Base-by-base conservation (phyloP, 2,888 invertebrate genomes). In the Copidosoma aretas region DNA sequence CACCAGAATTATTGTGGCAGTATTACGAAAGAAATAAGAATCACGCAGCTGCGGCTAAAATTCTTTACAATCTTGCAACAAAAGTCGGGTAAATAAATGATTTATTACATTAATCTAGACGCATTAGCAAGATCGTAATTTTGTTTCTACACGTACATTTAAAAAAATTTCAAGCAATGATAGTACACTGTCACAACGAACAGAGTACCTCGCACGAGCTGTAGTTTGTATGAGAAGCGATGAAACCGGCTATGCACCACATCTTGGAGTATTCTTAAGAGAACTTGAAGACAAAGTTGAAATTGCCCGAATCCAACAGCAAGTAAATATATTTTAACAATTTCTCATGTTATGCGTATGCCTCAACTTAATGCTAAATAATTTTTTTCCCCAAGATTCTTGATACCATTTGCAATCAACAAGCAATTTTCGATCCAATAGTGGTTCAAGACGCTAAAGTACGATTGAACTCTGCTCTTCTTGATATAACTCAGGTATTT, bases 211-310 rank as follows among this genome's bases (percentile, higher is more conserved):
- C 78, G 94, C 96, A 0, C 89, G 96, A 75, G 97, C 98, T 49
- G 93, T 97, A 72, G 93, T 98, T 87, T 97, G 97, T 84, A 93
- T 97, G 89, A 90, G 97, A 68, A 95, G 96, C 77, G 93, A 93
- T 76, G 90, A 88, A 76, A 88, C 90, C 22, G 92, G 91, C 1
- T 90, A 90, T 73, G 89, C 92, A 14, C 90, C 90, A 56, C 88
- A 87, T 77, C 88, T 89, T 79, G 94, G 91, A 1, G 91, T 94
- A 68, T 90, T 95, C 79, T 86, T 96, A 67, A 91, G 94, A 75
- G 94, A 96, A 78, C 85, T 97, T 61, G 95, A 97, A 84, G 98
- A 98, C 84, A 95, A 94, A 84, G 90, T 92, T 81, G 97, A 97
- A 86, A 95, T 97, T 73, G 93, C 94, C 22, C 89, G 92, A 76